Base-by-base conservation (phyloP, 1,140 invertebrate genomes). In the Prorops nasuta region DNA sequence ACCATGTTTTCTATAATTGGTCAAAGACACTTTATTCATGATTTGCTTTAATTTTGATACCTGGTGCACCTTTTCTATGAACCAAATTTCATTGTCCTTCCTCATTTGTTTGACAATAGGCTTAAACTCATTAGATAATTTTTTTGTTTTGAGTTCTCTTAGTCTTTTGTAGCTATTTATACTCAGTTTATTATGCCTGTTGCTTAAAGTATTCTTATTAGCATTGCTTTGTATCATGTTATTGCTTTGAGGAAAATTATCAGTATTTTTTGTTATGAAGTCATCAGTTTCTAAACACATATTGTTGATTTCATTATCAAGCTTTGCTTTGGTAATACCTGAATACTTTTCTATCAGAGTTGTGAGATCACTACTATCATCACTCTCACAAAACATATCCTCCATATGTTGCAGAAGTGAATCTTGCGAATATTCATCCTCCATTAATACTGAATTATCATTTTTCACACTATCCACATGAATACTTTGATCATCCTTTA, bases 321-420 rank as follows among this genome's bases (percentile, higher is more conserved):
- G n/a, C 34, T 55, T 66, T 22, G 58, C 55, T 35, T 65, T 68
- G 9, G 53, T 54, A 32, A 66, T 36, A 14, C 60, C 63, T 2
- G 69, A 69, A 52, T 71, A 63, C 44, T 64, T 68, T 21, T 71
- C 67, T 14, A 71, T 71, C 14, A 71, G 44, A 4, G 58, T 59
- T 35, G 56, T 68, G 0, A 71, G 35, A 61, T 71, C 69, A 32
- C 53, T 68, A 31, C 66, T 71, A 17, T 71, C 69, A 4, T 71
- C 67, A 20, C 69, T 71, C n/a, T 71, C 69, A 22, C 69, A 67
- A 47, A 71, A 71, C 69, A 71, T 71, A 32, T 68, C 66, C 14
- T 71, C 66, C 56, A 71, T 60, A 17, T 69, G 60, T 51, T 67
- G 67, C 17, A 71, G 42, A 18, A 71, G 18, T 0, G 69, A 69